These are phyloP conservation scores for Daktulosphaira vitifoliae DNA, from an alignment of 1,140 invertebrate species.

Conservation along the genomic window DNA sequence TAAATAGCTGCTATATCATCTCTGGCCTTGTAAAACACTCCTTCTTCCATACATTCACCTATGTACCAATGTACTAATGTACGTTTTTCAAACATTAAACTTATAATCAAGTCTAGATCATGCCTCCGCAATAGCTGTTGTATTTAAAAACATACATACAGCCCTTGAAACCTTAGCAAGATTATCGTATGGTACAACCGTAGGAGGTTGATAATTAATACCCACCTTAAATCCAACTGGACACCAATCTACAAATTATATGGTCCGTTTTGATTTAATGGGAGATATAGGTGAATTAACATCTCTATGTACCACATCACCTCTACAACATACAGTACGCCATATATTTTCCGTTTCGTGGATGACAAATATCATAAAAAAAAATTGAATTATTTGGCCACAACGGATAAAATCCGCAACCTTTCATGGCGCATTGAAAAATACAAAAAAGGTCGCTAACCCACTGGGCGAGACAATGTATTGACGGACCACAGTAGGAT, in stretches of 20 bases:
- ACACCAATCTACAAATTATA: constrained; percentile 54
- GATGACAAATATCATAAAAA: no score
- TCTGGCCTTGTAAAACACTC: constrained; percentile 58
- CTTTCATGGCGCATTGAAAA: no score
- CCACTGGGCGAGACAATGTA: no score
- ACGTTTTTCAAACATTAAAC: constrained; percentile 66
- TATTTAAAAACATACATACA: constrained; percentile 72
- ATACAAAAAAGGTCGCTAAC: no score
- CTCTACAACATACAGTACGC: constrained; percentile 54
- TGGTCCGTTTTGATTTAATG: constrained; percentile 53
- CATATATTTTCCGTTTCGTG: constrained; percentile 48
- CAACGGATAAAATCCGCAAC: not conserved
- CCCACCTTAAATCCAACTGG: constrained; percentile 52
- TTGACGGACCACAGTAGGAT: no score
- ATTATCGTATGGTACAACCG: constrained; percentile 59
- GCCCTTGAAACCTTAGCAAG: constrained; percentile 50
- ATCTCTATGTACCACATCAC: constrained; percentile 53
- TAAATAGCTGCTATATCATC: constrained; percentile 55
- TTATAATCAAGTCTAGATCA: constrained; percentile 72
- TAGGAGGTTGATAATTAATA: constrained; percentile 52
- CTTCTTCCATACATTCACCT: constrained; percentile 72
- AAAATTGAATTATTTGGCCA: no score
- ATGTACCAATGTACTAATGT: constrained; percentile 50
- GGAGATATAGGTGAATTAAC: constrained; percentile 60
- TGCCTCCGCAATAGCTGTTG: constrained; percentile 70